Percentiles rank a stretch among this genome's conserved stretches.
phyloP scores from a whole-genome alignment of 2,113 vertebrate genomes.

The Thinocorus orbignyianus region DNA sequence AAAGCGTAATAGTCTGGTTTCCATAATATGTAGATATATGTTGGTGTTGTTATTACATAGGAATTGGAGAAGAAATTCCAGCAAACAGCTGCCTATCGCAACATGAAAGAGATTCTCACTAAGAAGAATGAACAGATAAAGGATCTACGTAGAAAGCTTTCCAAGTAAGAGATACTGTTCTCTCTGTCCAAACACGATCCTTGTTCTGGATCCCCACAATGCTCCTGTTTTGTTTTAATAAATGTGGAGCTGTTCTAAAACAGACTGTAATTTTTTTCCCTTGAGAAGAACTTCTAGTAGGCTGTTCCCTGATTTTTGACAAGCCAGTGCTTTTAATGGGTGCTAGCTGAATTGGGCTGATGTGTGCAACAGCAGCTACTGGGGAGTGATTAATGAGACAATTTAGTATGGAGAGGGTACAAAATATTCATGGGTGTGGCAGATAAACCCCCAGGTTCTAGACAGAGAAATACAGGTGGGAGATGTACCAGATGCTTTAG shows the following conservation, averaged over 20 bases:
- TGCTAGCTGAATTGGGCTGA: not conserved
- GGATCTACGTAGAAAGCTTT: constrained; percentile 87
- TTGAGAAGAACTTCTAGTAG: not conserved
- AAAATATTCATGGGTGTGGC: not conserved
- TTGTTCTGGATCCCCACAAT: not conserved
- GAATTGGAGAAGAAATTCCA: constrained; percentile 97
- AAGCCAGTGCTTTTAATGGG: not conserved
- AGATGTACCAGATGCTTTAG: not conserved
- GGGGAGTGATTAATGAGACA: not conserved
- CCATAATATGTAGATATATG: not conserved
- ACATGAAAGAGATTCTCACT: constrained; percentile 96
- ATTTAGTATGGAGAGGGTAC: not conserved
- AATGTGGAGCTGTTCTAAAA: not conserved
- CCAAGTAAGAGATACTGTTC: constrained; percentile 75
- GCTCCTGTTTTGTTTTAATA: not conserved
- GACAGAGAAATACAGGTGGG: not conserved
- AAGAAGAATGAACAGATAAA: constrained; percentile 97
- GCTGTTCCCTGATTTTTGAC: not conserved
- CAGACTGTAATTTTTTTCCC: not conserved
- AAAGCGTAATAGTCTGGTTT: not conserved
- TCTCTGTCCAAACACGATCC: not conserved
- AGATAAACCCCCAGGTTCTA: not conserved
- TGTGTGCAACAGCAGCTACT: not conserved
- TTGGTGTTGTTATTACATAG: constrained; percentile 58
- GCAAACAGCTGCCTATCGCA: constrained; percentile 93